These are phyloP conservation scores for Andrena flavipes DNA, from an alignment of 2,888 invertebrate genomes.

Conservation along the genomic window DNA sequence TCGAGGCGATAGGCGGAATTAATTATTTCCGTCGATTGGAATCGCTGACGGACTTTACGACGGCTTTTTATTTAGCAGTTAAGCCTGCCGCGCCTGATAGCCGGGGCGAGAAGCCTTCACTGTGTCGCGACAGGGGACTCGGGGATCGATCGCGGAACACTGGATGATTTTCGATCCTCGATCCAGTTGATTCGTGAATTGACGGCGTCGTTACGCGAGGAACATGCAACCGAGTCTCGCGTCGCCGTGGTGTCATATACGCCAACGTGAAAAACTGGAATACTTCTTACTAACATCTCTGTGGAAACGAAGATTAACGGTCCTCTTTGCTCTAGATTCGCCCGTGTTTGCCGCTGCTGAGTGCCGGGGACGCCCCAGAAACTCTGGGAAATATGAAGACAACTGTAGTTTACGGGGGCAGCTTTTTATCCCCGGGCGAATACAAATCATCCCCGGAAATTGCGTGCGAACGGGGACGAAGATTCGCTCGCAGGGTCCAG, in stretches of 20 bases:
- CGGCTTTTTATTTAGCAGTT: conserved; percentile 27
- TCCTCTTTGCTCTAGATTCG: conserved; percentile 59
- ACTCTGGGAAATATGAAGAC: conserved; percentile 66
- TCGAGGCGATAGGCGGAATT: conserved; percentile 40
- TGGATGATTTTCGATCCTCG: not conserved
- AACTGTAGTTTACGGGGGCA: conserved; percentile 49
- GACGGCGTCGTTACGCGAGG: not conserved
- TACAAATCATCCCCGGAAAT: conserved; percentile 59
- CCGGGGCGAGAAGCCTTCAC: not conserved
- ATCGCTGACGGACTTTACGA: conserved; percentile 42
- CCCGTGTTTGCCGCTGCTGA: conserved; percentile 37
- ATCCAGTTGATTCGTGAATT: not conserved
- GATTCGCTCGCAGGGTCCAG: not conserved
- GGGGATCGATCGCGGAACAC: not conserved
- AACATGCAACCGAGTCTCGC: not conserved
- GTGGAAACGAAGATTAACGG: conserved; percentile 70
- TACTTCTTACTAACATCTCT: conserved; percentile 65
- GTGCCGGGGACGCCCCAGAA: conserved; percentile 49
- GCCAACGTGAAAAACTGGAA: conserved; percentile 58
- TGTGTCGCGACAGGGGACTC: not conserved
- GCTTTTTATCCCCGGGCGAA: conserved; percentile 44
- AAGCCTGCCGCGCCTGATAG: conserved; percentile 8
- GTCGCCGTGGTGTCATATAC: conserved; percentile 38
- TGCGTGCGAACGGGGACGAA: conserved; percentile 25
- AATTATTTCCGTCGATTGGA: conserved; percentile 45